These are phyloP conservation scores for Drosophila truncata DNA, from an alignment of 1,140 invertebrate genomes.

Conservation along the genomic window DNA sequence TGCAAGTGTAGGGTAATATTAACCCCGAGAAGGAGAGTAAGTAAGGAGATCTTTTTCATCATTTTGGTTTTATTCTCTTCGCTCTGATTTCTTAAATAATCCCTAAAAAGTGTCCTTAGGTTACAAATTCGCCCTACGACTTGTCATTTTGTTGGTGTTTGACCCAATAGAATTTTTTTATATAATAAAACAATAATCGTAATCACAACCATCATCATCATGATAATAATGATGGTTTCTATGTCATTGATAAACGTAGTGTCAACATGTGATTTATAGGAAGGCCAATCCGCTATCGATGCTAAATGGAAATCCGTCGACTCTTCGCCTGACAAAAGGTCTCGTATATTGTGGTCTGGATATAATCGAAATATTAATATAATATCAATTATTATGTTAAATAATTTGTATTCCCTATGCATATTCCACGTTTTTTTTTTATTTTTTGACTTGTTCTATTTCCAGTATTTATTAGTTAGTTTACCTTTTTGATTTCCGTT, in stretches of 20 bases:
- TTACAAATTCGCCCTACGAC: slow-evolving; percentile 5
- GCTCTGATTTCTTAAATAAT: too few species aligned
- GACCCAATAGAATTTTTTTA: slow-evolving; percentile 5
- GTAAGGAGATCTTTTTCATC: background rate
- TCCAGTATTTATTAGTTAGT: background rate
- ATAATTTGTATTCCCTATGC: background rate
- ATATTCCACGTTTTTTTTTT: slow-evolving; percentile 1
- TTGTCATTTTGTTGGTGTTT: slow-evolving; percentile 5
- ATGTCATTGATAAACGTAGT: slow-evolving; percentile 55
- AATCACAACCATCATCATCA: slow-evolving; percentile 14
- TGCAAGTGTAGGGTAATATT: background rate
- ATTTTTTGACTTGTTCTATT: background rate
- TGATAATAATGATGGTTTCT: slow-evolving; percentile 40
- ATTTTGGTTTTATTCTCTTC: background rate
- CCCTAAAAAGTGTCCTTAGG: background rate
- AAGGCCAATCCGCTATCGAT: slow-evolving; percentile 8
- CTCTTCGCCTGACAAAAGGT: slow-evolving; percentile 1
- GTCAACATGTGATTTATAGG: slow-evolving; percentile 58
- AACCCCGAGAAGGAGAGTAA: background rate
- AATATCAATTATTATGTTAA: background rate
- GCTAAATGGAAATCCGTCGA: slow-evolving; percentile 7
- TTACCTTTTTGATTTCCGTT: background rate
- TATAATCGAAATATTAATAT: background rate
- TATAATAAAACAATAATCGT: slow-evolving; percentile 9
- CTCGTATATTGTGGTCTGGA: slow-evolving; percentile 8